Evolutionary conservation across 2,113 vertebrate genomes (phyloP).

Genomic region (Piaya cayana): DNA sequence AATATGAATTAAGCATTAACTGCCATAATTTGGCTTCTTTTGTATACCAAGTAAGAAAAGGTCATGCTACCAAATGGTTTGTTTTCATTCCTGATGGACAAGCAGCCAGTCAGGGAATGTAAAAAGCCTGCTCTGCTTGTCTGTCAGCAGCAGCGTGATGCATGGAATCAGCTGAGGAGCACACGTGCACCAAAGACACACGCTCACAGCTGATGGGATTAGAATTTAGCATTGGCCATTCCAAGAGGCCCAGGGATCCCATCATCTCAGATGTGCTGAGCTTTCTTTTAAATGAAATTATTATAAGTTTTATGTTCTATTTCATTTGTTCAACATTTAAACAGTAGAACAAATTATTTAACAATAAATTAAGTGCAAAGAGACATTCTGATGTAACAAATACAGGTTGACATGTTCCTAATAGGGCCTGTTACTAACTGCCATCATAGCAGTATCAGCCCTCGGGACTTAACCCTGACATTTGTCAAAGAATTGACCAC

Average conservation of each 20-base stretch:
- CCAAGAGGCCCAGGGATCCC: slow-evolving; percentile 39
- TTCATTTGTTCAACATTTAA: slow-evolving; percentile 33
- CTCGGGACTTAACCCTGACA: slow-evolving; percentile 22
- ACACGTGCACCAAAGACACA: slow-evolving; percentile 11
- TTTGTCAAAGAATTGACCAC: background rate
- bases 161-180: slow-evolving; percentile 70
- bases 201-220: slow-evolving; percentile 62
- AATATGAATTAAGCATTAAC: slow-evolving; percentile 46
- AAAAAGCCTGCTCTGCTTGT: background rate
- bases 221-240: slow-evolving; percentile 24
- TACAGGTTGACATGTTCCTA: background rate
- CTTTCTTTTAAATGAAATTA: slow-evolving; percentile 40
- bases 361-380: background rate
- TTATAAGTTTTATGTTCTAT: slow-evolving; percentile 17
- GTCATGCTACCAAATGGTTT: slow-evolving; percentile 7
- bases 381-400: background rate
- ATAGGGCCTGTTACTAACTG: background rate
- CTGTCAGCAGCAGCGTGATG: slow-evolving; percentile 61
- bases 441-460: background rate
- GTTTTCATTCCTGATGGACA: slow-evolving; percentile 63
- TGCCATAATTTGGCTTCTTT: slow-evolving; percentile 29
- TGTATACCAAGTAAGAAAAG: slow-evolving; percentile 6
- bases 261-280: background rate
- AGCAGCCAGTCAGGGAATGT: slow-evolving; percentile 48
- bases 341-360: slow-evolving; percentile 10